Evolutionary conservation across 2,113 vertebrate species (phyloP).

Genomic region (Limnothrissa miodon): DNA sequence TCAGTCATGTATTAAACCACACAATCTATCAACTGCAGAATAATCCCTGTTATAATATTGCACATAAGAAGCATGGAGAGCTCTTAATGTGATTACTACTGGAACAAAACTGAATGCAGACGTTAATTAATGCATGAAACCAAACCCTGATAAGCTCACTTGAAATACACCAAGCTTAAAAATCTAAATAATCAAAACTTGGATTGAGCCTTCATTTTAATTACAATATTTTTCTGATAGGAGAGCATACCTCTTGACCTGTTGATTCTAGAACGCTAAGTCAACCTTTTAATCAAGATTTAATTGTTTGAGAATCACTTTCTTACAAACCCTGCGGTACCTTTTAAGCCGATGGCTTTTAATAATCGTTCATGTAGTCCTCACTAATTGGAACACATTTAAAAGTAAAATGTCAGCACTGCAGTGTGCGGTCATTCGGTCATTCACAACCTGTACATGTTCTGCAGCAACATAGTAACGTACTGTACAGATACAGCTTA

Average conservation of each 20-base stretch:
- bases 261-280: slow-evolving; percentile 26
- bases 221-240: slow-evolving; percentile 35
- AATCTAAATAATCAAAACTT: slow-evolving; percentile 34
- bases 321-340: slow-evolving; percentile 18
- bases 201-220: slow-evolving; percentile 34
- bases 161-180: slow-evolving; percentile 26
- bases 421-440: background rate
- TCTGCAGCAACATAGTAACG: background rate
- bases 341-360: slow-evolving; percentile 11
- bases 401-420: background rate
- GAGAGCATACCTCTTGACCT: slow-evolving; percentile 19
- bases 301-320: slow-evolving; percentile 32
- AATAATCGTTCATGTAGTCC: background rate
- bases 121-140: slow-evolving; percentile 26
- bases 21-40: background rate
- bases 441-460: background rate
- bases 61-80: background rate
- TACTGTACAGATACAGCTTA: background rate
- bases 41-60: background rate
- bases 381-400: background rate
- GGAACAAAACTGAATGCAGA: background rate
- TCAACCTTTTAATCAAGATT: slow-evolving; percentile 38
- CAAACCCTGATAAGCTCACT: slow-evolving; percentile 2
- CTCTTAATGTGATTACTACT: background rate
- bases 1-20: slow-evolving; percentile 23